Evolutionary conservation across 2,113 vertebrate genomes (phyloP), one percentile per base, ranked within the genome.

Genomic region (Coturnix japonica): DNA sequence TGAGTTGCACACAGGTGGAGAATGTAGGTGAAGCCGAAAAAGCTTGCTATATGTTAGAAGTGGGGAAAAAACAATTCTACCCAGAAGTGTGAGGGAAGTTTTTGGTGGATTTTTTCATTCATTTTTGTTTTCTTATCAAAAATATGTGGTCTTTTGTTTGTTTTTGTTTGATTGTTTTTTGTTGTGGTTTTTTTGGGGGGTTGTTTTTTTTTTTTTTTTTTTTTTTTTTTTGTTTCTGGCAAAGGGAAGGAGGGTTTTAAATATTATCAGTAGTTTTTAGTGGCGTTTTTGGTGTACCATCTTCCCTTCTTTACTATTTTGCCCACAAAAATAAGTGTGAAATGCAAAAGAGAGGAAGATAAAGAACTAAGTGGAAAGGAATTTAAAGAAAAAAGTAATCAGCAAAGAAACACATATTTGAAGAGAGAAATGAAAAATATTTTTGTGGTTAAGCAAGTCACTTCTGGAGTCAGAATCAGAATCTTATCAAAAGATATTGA

Each of bases 381-480:
- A 60, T 53, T 71, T 43, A 51, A 81, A 54, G 5, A 46, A 85
- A 69, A 41, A 85, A 69, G 2, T 33, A 60, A 76, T 54, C 6
- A 26, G 2, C 22, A 31, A 43, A 66, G n/a, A 78, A 83, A 51
- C 54, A 74, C 4, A 30, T 61, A 19, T 33, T 8, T 57, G 25
- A 54, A 51, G 9, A 7, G 30, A 64, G 22, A 15, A 0, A 0
- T 54, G 7, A 65, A 71, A 75, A 81, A 23, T 64, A 57, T 12
- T 95, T 87, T 21, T 79, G 41, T 57, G 23, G 8, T 85, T 89
- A 57, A 81, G 7, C 22, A 57, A 65, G 59, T 89, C 23, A 69
- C 7, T 83, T 82, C 53, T 57, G 39, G 20, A 16, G 18, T 77
- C 46, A 85, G 46, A 90, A 47, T 65, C 21, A 66, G 16, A 60